phyloP scores from a whole-genome alignment of 2,113 vertebrate genomes.

The Suricata suricatta region DNA sequence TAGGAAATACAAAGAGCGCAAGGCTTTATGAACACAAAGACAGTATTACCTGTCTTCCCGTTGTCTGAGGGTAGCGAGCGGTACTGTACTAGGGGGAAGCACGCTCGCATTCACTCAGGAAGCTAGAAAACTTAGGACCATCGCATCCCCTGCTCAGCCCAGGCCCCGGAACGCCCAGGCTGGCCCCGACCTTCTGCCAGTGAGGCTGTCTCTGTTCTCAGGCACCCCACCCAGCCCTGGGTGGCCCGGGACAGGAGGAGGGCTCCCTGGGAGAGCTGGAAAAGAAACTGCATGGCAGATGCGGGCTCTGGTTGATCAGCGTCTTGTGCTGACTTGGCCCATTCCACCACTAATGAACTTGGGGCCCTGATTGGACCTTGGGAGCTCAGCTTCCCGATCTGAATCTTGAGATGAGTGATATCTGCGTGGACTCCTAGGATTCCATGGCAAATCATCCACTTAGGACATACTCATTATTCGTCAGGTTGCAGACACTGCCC shows the following conservation, averaged over 20 bases:
- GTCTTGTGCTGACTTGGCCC: background rate
- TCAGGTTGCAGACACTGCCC: background rate
- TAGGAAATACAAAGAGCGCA: background rate
- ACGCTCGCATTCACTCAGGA: background rate
- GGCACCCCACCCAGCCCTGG: slow-evolving; percentile 18
- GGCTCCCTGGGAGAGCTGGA: slow-evolving; percentile 28
- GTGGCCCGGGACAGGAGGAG: slow-evolving; percentile 38
- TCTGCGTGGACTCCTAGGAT: background rate
- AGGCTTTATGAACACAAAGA: background rate
- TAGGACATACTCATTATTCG: background rate
- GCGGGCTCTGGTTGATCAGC: background rate
- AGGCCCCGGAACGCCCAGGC: background rate
- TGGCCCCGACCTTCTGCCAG: background rate
- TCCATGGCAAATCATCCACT: background rate
- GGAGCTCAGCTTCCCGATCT: background rate
- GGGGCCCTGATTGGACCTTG: rapidly evolving
- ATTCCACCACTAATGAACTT: background rate
- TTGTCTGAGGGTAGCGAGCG: background rate
- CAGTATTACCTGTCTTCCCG: no score
- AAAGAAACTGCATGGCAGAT: background rate
- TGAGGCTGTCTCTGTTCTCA: background rate
- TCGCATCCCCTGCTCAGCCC: background rate
- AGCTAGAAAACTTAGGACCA: background rate
- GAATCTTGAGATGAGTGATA: background rate
- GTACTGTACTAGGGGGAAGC: background rate